A percentile compares a stretch with the other conserved stretches of the same genome.
Evolutionary conservation across 2,797 vertebrate species (phyloP).

Genomic region (Todus mexicanus): DNA sequence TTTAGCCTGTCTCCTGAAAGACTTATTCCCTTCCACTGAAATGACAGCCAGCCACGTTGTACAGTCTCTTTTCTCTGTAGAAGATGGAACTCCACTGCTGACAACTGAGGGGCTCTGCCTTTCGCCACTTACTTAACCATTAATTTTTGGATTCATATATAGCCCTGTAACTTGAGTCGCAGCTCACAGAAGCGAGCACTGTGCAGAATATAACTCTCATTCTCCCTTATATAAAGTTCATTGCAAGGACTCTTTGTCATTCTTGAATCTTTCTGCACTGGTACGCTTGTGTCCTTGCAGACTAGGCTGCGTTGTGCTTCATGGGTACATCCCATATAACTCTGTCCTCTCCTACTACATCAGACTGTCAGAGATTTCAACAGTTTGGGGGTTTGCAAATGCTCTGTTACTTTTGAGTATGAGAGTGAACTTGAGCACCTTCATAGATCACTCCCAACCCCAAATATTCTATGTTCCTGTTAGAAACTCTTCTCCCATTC

Average conservation of each 20-base stretch:
- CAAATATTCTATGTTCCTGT: not conserved
- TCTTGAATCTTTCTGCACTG: not conserved
- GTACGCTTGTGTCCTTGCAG: not conserved
- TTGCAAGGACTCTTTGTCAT: not conserved
- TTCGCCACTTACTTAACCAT: not conserved
- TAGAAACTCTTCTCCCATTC: not conserved
- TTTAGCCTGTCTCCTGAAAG: conserved; percentile 59
- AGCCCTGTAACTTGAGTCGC: not conserved
- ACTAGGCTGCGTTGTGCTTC: not conserved
- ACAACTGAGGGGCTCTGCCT: not conserved
- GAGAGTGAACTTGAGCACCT: not conserved
- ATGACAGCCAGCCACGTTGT: not conserved
- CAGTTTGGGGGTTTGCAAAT: not conserved
- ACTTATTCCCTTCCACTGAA: conserved; percentile 40
- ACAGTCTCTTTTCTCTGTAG: not conserved
- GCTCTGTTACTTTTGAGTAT: not conserved
- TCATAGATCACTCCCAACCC: not conserved
- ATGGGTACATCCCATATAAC: not conserved
- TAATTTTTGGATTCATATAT: not conserved
- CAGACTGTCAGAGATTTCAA: not conserved
- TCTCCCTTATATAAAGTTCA: not conserved
- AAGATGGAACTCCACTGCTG: not conserved
- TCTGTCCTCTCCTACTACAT: not conserved
- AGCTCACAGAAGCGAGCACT: not conserved
- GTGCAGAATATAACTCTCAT: not conserved